Base-by-base conservation (phyloP, 1,140 invertebrate species). In the Drosophila kurseongensis region DNA sequence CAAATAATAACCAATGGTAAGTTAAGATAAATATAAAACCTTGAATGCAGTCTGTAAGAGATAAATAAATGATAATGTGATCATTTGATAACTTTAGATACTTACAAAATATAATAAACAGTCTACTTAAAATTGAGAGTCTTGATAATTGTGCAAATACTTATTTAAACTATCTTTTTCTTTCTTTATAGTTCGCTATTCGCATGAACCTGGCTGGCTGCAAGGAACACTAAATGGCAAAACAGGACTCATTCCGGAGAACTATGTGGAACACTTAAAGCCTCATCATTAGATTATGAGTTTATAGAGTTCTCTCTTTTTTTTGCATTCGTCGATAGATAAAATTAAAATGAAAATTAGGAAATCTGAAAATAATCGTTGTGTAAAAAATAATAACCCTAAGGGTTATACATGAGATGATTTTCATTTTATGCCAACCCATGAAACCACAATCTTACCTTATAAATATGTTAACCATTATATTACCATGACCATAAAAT, bases 1-100 rank as follows among this genome's bases (percentile, higher is more conserved):
- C 97, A 98, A 95, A 98, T 99, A 78, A 98, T 99, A 80, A 97
- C 96, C 65, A 98, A 99, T 95, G 98, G 98, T 98, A 94, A 94
- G 94, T 93, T 13, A 5, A 6, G 52, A 10, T 18, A 45, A 18
- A 4, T 7, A 18, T 38, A 38, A 4, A 40, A 32, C 4, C 29
- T 32, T 32, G 1, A 32, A 7, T 18, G 29, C 29, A 7, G 5
- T 32, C 29, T 32, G 6, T 6, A 2, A 32, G 29, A 6, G 8
- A 32, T 32, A 7, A 32, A 32, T 32, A 8, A 32, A 8, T 8
- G 7, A 32, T 23, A 2, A 23, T 23, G 3, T 23, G 23, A 32
- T 23, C 23, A 23, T 23, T 23, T 23, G 23, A 23, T 23, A 0
- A 23, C 2, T 23, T n/a, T n/a, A n/a, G n/a, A 23, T 4, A 23